Evolutionary conservation across 2,888 invertebrate genomes (phyloP), one percentile per base, ranked within the genome.

Genomic region (Meiosimyza platycephala): DNA sequence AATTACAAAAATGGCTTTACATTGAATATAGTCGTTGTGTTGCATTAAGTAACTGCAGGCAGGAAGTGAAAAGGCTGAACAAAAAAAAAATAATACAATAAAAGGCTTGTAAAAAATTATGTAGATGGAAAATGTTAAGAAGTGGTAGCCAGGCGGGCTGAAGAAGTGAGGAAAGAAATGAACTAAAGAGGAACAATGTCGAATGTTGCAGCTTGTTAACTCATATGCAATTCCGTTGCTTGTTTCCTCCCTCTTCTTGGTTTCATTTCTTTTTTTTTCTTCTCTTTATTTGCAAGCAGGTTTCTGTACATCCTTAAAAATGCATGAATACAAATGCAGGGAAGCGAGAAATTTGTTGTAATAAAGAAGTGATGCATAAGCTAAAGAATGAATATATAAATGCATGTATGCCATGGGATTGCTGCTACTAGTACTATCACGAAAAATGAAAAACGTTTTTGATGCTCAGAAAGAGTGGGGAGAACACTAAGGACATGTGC

Each of bases 11-110:
- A 81, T 82, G 81, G 82, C 83, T 76, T 82, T 82, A 82, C 83
- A 82, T 83, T 81, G 80, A 57, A 80, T 82, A 82, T 82, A 82
- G 83, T 81, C 82, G 82, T 83, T 83, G 81, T 81, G 81, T 81
- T 81, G 40, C 81, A 81, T 81, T 81, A 82, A 83, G 81, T 82
- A 82, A 81, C 83, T 82, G 76, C 75, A 79, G 77, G 74, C 75
- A 68, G 28, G 51, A 65, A 65, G 50, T n/a, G 47, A 16, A 40
- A 7, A 40, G 28, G 33, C 22, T 28, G 13, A 47, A 47, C 5
- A 15, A 33, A 16, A 40, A 22, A n/a, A 33, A 15, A 47, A 16
- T n/a, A 40, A 16, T 33, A 62, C n/a, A 22, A 22, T 18, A 6
- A 16, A 33, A 47, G 33, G 4, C 3, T 22, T 33, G 62, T n/a